A percentile compares a stretch with the other conserved stretches of the same genome.
Evolutionary conservation across 2,888 invertebrate species (phyloP).

Genomic region (Ametastegia equiseti): DNA sequence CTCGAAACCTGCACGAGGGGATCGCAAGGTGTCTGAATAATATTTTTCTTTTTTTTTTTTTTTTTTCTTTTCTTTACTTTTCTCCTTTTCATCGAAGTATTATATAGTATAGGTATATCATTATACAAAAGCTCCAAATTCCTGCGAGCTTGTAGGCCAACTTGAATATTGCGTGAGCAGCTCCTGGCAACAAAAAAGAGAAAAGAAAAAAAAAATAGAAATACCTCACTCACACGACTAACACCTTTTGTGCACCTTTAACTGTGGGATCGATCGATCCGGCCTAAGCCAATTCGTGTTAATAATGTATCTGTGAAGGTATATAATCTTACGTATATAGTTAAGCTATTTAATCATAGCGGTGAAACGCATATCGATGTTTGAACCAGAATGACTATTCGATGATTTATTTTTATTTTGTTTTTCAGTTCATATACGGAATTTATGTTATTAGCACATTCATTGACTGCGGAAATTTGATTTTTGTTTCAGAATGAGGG

Average conservation of each 20-base stretch:
- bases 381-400: neutral
- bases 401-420: neutral
- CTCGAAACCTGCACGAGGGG: neutral
- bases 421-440: neutral
- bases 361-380: neutral
- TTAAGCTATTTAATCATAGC: neutral
- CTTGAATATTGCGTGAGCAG: constrained; percentile 31
- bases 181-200: neutral
- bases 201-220: neutral
- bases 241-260: neutral
- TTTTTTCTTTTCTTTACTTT: neutral
- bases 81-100: neutral
- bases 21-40: neutral
- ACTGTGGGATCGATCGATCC: neutral
- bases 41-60: neutral
- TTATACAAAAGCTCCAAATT: constrained; percentile 5
- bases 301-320: neutral
- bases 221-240: neutral
- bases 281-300: neutral
- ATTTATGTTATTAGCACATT: neutral
- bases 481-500: constrained; percentile 25
- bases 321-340: neutral
- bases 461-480: neutral
- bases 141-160: neutral
- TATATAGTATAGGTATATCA: no score